Conservation (phyloP, 2,797 vertebrate genomes). For the Spinibarbus caldwelli region DNA sequence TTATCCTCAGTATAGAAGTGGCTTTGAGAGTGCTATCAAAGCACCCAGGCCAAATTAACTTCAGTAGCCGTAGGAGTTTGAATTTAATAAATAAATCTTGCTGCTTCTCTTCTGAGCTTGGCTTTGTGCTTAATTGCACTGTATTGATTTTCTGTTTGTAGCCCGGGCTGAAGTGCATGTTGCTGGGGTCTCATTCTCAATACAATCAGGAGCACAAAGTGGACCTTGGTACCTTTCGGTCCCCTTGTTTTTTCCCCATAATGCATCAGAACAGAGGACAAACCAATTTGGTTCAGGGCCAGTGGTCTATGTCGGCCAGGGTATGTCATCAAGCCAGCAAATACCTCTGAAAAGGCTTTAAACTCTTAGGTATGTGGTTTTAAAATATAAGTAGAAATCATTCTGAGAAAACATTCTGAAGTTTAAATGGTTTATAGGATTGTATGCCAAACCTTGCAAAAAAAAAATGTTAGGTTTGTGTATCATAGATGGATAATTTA, state of each 20-base stretch:
- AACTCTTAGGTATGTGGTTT: background rate
- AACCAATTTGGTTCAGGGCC: constrained; percentile 29
- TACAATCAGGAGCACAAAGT: constrained; percentile 78
- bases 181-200: constrained; percentile 75
- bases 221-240: constrained; percentile 69
- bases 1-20: background rate
- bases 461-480: background rate
- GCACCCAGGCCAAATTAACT: constrained; percentile 76
- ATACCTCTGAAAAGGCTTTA: background rate
- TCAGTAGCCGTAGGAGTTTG: constrained; percentile 61
- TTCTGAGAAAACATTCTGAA: constrained; percentile 4
- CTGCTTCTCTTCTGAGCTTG: constrained; percentile 70
- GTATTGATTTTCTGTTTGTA: constrained; percentile 79
- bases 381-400: background rate
- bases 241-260: constrained; percentile 65
- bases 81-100: constrained; percentile 80
- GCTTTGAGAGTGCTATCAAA: constrained; percentile 70
- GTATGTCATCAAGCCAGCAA: constrained; percentile 16
- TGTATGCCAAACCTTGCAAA: background rate
- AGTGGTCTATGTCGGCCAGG: background rate
- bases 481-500: background rate
- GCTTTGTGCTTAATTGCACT: constrained; percentile 83
- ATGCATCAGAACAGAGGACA: constrained; percentile 57
- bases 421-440: background rate
- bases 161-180: constrained; percentile 57